These are phyloP conservation scores for Phortica variegata DNA, from an alignment of 1,140 invertebrate species.

Conservation along the genomic window DNA sequence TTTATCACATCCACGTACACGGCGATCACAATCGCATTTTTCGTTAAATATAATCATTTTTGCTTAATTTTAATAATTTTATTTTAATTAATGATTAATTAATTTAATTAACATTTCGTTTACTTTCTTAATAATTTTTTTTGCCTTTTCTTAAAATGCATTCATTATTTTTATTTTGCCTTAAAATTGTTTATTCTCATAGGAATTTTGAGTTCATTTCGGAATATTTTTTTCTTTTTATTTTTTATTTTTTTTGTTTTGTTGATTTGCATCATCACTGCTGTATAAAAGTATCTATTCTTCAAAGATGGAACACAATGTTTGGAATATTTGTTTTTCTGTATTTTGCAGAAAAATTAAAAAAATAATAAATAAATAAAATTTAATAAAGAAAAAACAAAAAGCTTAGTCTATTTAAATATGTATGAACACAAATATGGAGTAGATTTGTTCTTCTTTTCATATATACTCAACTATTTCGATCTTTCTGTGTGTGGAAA, in stretches of 20 bases:
- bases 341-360: too few relatives aligned
- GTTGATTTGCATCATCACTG: too few relatives aligned
- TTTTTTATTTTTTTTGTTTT: slow-evolving; percentile 6
- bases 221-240: slow-evolving; percentile 30
- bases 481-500: too few relatives aligned
- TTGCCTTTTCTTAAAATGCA: slow-evolving; percentile 27
- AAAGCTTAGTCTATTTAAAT: too few relatives aligned
- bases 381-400: too few relatives aligned
- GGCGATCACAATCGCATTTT: slow-evolving; percentile 46
- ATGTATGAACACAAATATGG: background rate
- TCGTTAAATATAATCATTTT: slow-evolving; percentile 13
- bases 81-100: too few relatives aligned
- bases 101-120: slow-evolving; percentile 19
- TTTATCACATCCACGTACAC: slow-evolving; percentile 57
- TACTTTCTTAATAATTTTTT: slow-evolving; percentile 16
- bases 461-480: too few relatives aligned
- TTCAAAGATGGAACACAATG: too few relatives aligned
- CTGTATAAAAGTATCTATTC: too few relatives aligned
- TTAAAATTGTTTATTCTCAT: slow-evolving; percentile 15
- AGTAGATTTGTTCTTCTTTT: background rate
- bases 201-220: slow-evolving; percentile 49
- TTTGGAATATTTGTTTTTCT: too few relatives aligned
- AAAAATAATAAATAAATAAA: too few relatives aligned
- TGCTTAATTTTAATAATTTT: slow-evolving; percentile 19
- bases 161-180: slow-evolving; percentile 20